Percentiles rank a stretch among this genome's conserved stretches.
These are phyloP conservation scores for Labeo rohita DNA, from an alignment of 2,113 vertebrate genomes.

Conservation along the genomic window DNA sequence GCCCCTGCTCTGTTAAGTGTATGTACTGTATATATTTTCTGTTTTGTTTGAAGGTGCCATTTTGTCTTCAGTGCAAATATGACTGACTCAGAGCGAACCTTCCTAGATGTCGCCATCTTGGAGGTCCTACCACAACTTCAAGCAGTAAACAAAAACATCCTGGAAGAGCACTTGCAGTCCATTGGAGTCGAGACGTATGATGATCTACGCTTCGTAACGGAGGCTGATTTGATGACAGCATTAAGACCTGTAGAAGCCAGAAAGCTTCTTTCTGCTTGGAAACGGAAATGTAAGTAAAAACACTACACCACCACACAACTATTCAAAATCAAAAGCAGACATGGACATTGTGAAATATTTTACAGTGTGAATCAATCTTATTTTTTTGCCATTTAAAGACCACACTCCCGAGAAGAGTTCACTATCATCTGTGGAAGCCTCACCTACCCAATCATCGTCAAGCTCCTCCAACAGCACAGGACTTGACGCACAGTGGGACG, in stretches of 20 bases:
- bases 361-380: not conserved
- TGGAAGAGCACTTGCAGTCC: no score
- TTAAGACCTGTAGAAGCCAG: slow-evolving; percentile 46
- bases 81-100: no score
- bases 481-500: slow-evolving; percentile 18
- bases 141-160: no score
- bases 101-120: no score
- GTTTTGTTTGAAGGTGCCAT: no score
- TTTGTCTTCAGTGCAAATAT: no score
- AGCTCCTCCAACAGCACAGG: slow-evolving; percentile 16
- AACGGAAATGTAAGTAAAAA: slow-evolving; percentile 2
- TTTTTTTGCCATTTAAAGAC: slow-evolving; percentile 1
- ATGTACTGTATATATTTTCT: no score
- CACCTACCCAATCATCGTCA: slow-evolving; percentile 8
- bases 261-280: slow-evolving; percentile 15
- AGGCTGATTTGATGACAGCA: slow-evolving; percentile 48
- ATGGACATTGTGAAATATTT: slow-evolving; percentile 21
- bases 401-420: slow-evolving; percentile 4
- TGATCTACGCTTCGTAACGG: slow-evolving; percentile 33
- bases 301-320: not conserved
- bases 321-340: slow-evolving; percentile 35
- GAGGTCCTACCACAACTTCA: no score
- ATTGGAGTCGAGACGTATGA: not conserved
- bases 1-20: no score
- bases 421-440: slow-evolving; percentile 13